Percentiles rank a stretch among this genome's conserved stretches.
Evolutionary conservation across 2,113 vertebrate species (phyloP).

Genomic region (Elephas maximus): DNA sequence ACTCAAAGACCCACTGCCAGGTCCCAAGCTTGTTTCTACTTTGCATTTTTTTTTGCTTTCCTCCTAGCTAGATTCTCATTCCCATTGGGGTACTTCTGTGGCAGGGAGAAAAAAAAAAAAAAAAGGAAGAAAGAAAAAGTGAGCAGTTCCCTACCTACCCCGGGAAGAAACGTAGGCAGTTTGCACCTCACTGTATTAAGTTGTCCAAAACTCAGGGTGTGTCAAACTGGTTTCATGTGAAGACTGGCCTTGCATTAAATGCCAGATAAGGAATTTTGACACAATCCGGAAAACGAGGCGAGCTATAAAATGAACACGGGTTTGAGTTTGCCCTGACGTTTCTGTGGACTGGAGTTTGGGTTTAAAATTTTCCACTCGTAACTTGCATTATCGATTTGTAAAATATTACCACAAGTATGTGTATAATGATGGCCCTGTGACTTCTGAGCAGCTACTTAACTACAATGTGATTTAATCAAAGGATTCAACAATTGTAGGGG

Average conservation of each 20-base stretch:
- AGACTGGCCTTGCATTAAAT: not conserved
- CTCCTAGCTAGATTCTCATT: not conserved
- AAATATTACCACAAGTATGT: constrained; percentile 68
- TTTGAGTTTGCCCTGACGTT: constrained; percentile 63
- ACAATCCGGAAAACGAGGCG: constrained; percentile 46
- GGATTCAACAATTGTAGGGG: constrained; percentile 26
- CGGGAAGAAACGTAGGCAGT: not conserved
- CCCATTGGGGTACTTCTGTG: not conserved
- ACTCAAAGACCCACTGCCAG: not conserved
- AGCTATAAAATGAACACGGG: constrained; percentile 20
- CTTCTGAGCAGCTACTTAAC: constrained; percentile 68
- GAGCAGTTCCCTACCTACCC: not conserved
- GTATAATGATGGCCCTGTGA: constrained; percentile 14
- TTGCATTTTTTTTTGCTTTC: constrained; percentile 11
- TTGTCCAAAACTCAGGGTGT: not conserved
- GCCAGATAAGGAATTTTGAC: constrained; percentile 61
- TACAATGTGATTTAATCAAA: constrained; percentile 61
- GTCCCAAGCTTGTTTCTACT: not conserved
- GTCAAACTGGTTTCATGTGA: constrained; percentile 20
- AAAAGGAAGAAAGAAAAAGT: not conserved
- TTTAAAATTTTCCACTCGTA: constrained; percentile 77
- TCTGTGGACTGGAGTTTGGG: constrained; percentile 60
- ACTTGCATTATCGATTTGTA: constrained; percentile 71
- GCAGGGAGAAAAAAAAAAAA: not conserved
- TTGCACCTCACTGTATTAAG: not conserved